Percentiles rank a stretch among this genome's conserved stretches.
Conservation (phyloP, 2,888 invertebrate species). For the Nineta flava region DNA sequence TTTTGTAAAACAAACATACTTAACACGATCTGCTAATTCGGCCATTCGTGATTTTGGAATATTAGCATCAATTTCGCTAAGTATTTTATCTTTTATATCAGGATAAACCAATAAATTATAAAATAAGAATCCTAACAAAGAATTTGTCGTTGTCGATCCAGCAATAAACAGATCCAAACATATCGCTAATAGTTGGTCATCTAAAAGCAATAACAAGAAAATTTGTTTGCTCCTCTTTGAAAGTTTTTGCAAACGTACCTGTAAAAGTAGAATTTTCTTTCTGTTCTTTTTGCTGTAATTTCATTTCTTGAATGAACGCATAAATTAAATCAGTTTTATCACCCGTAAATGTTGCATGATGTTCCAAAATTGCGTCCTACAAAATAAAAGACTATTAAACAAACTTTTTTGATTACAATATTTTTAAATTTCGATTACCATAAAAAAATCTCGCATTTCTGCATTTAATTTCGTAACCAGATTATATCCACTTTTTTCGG, state of each 20-base stretch:
- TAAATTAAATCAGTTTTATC: constrained; percentile 42
- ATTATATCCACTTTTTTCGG: constrained; percentile 42
- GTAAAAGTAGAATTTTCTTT: constrained; percentile 24
- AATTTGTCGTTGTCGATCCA: constrained; percentile 46
- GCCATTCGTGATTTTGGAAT: constrained; percentile 28
- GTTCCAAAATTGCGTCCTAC: constrained; percentile 37
- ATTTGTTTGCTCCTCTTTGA: not conserved
- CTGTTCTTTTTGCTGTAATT: constrained; percentile 16
- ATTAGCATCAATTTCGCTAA: constrained; percentile 33
- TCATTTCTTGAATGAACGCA: constrained; percentile 44
- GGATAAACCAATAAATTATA: constrained; percentile 39
- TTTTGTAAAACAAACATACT: constrained; percentile 20
- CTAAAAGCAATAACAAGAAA: constrained; percentile 25
- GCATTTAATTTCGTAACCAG: constrained; percentile 36
- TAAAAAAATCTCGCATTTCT: constrained; percentile 35
- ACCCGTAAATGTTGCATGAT: constrained; percentile 29
- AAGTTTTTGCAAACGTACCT: constrained; percentile 19
- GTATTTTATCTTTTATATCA: constrained; percentile 39
- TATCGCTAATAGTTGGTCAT: constrained; percentile 45
- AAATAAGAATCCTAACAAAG: constrained; percentile 42
- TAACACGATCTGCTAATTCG: constrained; percentile 28
- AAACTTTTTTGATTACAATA: not conserved
- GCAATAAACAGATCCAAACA: constrained; percentile 52
- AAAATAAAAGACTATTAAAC: constrained; percentile 3
- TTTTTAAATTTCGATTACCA: constrained; percentile 19